Conservation (phyloP, 2,797 vertebrate species). For the Miichthys miiuy region DNA sequence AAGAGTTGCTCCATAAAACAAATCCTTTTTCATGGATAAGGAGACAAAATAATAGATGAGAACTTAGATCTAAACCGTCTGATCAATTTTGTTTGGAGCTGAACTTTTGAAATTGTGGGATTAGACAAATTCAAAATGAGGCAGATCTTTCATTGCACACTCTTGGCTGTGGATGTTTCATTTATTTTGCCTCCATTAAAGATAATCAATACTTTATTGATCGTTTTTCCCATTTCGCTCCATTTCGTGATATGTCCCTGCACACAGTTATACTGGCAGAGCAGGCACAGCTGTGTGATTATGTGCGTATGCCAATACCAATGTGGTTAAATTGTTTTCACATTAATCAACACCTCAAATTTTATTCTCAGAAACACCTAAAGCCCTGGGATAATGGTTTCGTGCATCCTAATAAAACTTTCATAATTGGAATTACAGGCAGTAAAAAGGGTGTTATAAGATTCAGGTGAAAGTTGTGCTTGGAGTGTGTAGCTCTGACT, state of each 20-base stretch:
- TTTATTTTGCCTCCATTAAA: slow-evolving; percentile 65
- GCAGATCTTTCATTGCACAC: slow-evolving; percentile 31
- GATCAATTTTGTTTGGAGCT: not conserved
- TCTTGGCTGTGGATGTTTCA: slow-evolving; percentile 35
- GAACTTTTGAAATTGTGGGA: slow-evolving; percentile 9
- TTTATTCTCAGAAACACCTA: slow-evolving; percentile 30
- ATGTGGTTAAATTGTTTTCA: slow-evolving; percentile 36
- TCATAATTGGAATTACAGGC: slow-evolving; percentile 29
- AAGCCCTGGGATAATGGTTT: slow-evolving; percentile 1
- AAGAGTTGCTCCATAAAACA: not conserved
- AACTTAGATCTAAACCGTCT: not conserved
- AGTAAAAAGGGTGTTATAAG: not conserved
- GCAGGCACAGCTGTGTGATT: slow-evolving; percentile 15
- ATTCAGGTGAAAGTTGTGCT: not conserved
- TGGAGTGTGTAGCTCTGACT: not conserved
- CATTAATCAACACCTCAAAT: slow-evolving; percentile 39
- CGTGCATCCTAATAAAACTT: slow-evolving; percentile 10
- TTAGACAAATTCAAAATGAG: slow-evolving; percentile 12
- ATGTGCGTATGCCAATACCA: slow-evolving; percentile 13
- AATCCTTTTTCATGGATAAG: not conserved
- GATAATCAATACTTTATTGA: slow-evolving; percentile 74
- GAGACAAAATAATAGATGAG: not conserved
- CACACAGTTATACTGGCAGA: not conserved
- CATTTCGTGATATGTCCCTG: slow-evolving; percentile 29
- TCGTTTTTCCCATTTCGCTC: slow-evolving; percentile 40